Conservation (phyloP, 2,888 invertebrate species). For the Diaphora mendica region DNA sequence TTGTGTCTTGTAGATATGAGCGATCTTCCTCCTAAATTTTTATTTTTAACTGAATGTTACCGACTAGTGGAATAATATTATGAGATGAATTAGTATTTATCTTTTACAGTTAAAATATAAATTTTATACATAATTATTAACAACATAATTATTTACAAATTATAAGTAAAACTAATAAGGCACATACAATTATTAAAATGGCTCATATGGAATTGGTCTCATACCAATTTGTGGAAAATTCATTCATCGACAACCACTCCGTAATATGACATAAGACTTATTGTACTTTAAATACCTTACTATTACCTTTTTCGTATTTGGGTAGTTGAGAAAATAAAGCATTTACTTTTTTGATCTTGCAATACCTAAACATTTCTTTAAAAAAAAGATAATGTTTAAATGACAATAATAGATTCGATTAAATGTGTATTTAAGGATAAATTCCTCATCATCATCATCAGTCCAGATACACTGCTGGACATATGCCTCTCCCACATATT, state of each 20-base stretch:
- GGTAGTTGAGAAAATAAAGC: neutral
- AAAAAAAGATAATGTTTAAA: neutral
- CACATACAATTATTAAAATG: neutral
- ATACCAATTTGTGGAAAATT: neutral
- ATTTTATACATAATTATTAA: too few species aligned
- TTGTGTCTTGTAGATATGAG: neutral
- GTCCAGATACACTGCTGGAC: too few species aligned
- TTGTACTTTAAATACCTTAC: neutral
- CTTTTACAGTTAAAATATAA: neutral
- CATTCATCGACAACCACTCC: neutral
- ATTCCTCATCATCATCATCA: too few species aligned
- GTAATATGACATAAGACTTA: neutral
- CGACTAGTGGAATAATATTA: neutral
- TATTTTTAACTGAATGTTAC: neutral
- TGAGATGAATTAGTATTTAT: neutral
- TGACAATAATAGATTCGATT: neutral
- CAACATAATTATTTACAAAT: too few species aligned
- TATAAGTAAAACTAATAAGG: neutral
- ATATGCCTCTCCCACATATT: too few species aligned
- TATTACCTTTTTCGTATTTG: too few species aligned
- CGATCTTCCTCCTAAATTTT: too few species aligned
- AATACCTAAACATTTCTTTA: neutral
- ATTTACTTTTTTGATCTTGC: neutral
- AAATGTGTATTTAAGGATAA: neutral
- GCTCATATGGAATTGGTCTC: neutral